Conservation (phyloP, 2,797 vertebrate species). For the Scolopax bukidnonensis region DNA sequence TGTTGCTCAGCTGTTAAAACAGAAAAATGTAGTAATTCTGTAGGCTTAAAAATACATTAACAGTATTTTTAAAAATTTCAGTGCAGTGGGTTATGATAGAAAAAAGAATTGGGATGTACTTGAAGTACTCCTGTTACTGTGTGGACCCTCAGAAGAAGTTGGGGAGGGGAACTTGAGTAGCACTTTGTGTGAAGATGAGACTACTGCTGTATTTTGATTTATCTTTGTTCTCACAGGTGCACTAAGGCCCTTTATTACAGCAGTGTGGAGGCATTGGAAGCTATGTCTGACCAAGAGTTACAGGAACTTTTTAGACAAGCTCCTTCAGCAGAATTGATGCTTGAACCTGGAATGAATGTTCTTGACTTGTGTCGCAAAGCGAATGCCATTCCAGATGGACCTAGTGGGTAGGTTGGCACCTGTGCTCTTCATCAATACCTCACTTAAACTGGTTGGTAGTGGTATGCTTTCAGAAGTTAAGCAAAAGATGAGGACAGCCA, state of each 20-base stretch:
- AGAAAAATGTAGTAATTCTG: background rate
- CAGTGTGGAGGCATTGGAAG: conserved; percentile 86
- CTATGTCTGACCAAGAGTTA: conserved; percentile 92
- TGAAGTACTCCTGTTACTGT: background rate
- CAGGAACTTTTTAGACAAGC: conserved; percentile 92
- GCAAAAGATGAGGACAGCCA: background rate
- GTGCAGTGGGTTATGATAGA: background rate
- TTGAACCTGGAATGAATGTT: conserved; percentile 90
- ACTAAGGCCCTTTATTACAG: conserved; percentile 89
- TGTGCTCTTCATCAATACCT: background rate
- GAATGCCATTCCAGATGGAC: conserved; percentile 88
- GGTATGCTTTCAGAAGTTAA: background rate
- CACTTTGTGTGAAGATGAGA: background rate
- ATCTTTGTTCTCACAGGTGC: conserved; percentile 80
- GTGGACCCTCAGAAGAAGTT: background rate
- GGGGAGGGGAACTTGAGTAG: background rate
- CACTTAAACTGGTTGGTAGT: background rate
- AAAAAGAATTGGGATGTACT: background rate
- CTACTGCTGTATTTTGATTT: background rate
- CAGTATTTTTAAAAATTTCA: background rate
- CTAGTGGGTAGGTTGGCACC: conserved; percentile 83
- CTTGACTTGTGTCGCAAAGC: conserved; percentile 88
- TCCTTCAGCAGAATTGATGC: conserved; percentile 88
- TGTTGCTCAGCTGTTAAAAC: background rate
- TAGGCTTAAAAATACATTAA: background rate